Evolutionary conservation across 1,140 invertebrate species (phyloP).

Genomic region (Leptopilina boulardi): DNA sequence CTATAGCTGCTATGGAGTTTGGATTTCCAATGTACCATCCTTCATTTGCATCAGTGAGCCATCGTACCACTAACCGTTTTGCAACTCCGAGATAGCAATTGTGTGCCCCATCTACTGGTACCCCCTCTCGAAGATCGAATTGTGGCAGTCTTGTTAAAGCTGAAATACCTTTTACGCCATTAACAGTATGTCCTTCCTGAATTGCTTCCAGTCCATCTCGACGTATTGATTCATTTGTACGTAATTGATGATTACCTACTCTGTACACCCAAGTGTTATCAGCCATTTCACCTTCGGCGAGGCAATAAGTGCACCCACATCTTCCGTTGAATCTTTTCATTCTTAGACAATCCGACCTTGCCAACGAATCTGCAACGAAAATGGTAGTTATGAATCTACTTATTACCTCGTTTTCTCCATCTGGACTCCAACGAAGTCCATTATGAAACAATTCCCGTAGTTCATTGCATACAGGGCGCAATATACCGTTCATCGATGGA

Average conservation of each 20-base stretch:
- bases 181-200: neutral
- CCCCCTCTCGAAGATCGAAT: conserved; percentile 30
- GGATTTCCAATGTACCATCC: conserved; percentile 32
- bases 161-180: conserved; percentile 32
- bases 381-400: neutral
- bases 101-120: conserved; percentile 30
- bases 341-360: neutral
- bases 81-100: conserved; percentile 20
- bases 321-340: conserved; percentile 21
- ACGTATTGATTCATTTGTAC: conserved; percentile 31
- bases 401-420: neutral
- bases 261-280: conserved; percentile 15
- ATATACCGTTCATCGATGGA: too few species aligned
- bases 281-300: conserved; percentile 29
- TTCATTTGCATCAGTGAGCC: neutral
- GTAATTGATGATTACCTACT: neutral
- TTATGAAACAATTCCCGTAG: conserved; percentile 15
- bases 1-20: neutral
- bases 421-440: neutral
- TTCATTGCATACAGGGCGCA: neutral
- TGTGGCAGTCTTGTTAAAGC: conserved; percentile 22
- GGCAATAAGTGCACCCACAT: conserved; percentile 36
- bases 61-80: conserved; percentile 2
- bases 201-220: conserved; percentile 1
- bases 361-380: conserved; percentile 2